A percentile compares a stretch with the other conserved stretches of the same genome.
Conservation (phyloP, 2,888 invertebrate genomes). For the Falcaria lacertinaria region DNA sequence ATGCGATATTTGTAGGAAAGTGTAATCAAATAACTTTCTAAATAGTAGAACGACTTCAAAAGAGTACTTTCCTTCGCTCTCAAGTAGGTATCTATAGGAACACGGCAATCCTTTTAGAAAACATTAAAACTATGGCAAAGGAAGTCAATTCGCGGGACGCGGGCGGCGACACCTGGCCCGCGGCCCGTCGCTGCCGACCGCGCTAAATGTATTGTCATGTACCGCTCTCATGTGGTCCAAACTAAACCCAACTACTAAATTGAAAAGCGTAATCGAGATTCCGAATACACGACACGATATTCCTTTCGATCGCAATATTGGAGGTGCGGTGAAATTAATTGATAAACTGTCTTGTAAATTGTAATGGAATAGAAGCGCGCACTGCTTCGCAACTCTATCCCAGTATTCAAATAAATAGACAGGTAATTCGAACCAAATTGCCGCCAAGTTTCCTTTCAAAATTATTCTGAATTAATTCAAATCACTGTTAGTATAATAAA, state of each 20-base stretch:
- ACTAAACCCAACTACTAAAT: slow-evolving; percentile 74
- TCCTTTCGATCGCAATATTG: slow-evolving; percentile 64
- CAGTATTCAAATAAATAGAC: slow-evolving; percentile 2
- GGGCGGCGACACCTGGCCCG: slow-evolving; percentile 37
- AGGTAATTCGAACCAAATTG: slow-evolving; percentile 1
- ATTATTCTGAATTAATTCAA: slow-evolving; percentile 67
- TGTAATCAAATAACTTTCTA: slow-evolving; percentile 16
- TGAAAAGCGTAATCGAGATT: slow-evolving; percentile 71
- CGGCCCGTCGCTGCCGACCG: slow-evolving; percentile 29
- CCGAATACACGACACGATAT: slow-evolving; percentile 59
- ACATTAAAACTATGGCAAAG: slow-evolving; percentile 61
- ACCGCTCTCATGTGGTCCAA: slow-evolving; percentile 60
- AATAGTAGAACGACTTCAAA: slow-evolving; percentile 16
- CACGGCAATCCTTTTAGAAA: slow-evolving; percentile 76
- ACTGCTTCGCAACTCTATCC: background rate
- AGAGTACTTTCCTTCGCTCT: slow-evolving; percentile 36
- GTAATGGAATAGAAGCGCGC: slow-evolving; percentile 34
- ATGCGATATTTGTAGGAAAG: background rate
- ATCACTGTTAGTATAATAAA: slow-evolving; percentile 67
- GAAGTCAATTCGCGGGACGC: slow-evolving; percentile 57
- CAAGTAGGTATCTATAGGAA: slow-evolving; percentile 64
- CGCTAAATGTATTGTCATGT: slow-evolving; percentile 76
- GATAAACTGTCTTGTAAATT: slow-evolving; percentile 40
- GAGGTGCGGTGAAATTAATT: slow-evolving; percentile 56
- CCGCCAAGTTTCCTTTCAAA: slow-evolving; percentile 31